Conservation (phyloP, 2,797 vertebrate genomes). For the Staurois parvus region DNA sequence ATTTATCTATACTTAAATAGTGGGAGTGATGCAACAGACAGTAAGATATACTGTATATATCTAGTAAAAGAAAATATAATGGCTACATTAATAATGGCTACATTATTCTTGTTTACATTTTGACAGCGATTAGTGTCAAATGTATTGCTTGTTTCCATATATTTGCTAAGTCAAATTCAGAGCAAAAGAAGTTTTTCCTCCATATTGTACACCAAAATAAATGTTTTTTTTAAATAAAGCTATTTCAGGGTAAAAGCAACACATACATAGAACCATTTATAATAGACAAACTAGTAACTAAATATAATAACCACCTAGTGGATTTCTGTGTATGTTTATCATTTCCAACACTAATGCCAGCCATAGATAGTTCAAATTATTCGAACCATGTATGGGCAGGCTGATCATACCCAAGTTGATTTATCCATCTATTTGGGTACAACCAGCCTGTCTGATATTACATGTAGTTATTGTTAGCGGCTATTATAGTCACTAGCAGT, state of each 20-base stretch:
- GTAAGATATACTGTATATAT: neutral
- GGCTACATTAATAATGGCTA: neutral
- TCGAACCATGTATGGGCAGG: too few relatives aligned
- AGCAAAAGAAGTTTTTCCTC: neutral
- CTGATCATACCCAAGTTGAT: too few relatives aligned
- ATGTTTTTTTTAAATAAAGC: too few relatives aligned
- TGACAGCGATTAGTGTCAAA: neutral
- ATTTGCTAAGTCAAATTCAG: neutral
- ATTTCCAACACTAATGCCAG: too few relatives aligned
- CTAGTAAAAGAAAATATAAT: neutral
- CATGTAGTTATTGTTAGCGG: too few relatives aligned
- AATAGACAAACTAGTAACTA: neutral
- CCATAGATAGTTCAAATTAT: too few relatives aligned
- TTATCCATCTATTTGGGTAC: too few relatives aligned
- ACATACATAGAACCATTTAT: neutral
- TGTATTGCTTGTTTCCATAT: too few relatives aligned
- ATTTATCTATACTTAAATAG: slow-evolving; percentile 17
- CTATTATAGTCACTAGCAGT: too few relatives aligned
- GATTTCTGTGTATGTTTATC: too few relatives aligned
- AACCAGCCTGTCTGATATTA: too few relatives aligned
- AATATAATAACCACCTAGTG: too few relatives aligned
- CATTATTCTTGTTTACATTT: neutral
- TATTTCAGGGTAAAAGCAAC: neutral
- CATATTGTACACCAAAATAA: neutral
- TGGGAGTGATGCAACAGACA: slow-evolving; percentile 11